Evolutionary conservation across 2,113 vertebrate species (phyloP).

Genomic region (Alosa alosa): DNA sequence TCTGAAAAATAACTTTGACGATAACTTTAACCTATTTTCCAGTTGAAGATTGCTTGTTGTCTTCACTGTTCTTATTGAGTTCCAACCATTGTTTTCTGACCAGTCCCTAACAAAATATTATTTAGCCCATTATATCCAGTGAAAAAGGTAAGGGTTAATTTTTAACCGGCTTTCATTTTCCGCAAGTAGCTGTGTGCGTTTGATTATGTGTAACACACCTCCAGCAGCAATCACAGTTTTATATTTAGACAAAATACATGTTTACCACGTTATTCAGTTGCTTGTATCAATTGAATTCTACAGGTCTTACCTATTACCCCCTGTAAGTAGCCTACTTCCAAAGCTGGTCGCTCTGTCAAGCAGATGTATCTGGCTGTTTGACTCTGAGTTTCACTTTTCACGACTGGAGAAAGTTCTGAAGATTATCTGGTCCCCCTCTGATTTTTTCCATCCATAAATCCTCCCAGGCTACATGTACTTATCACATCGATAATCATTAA

Average conservation of each 20-base stretch:
- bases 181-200: not conserved
- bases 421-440: constrained; percentile 42
- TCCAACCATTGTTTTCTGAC: no score
- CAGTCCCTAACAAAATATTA: no score
- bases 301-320: not conserved
- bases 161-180: no score
- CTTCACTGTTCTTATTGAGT: no score
- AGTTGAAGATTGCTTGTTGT: no score
- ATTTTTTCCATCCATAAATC: constrained; percentile 55
- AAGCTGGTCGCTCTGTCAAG: not conserved
- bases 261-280: not conserved
- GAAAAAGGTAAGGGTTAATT: no score
- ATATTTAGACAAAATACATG: not conserved
- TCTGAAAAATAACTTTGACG: not conserved
- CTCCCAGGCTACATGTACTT: constrained; percentile 40
- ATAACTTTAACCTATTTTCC: not conserved
- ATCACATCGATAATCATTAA: constrained; percentile 74
- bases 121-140: no score
- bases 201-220: not conserved
- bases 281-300: not conserved
- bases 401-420: constrained; percentile 26
- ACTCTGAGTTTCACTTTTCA: not conserved
- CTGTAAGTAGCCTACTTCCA: not conserved
- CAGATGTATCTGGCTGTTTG: not conserved
- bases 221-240: not conserved